These are phyloP conservation scores for Potamilus streckersoni DNA, from an alignment of 1,140 invertebrate species.

Conservation along the genomic window DNA sequence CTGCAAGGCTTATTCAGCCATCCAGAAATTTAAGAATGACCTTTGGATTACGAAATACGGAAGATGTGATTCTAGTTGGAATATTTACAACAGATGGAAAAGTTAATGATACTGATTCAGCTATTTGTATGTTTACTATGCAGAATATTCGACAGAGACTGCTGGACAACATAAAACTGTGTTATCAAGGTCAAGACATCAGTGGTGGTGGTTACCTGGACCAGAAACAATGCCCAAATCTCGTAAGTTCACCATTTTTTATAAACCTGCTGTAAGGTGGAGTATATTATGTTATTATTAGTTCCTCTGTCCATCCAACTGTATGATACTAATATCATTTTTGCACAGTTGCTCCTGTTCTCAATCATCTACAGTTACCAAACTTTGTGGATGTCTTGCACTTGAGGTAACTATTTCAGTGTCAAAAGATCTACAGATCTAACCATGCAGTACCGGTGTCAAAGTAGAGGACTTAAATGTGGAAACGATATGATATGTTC, in stretches of 20 bases:
- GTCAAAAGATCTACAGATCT: too few species aligned
- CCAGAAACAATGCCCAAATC: slow-evolving; percentile 23
- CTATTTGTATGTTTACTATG: slow-evolving; percentile 93
- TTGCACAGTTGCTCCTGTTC: too few species aligned
- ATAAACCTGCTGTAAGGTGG: too few species aligned
- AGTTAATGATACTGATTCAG: slow-evolving; percentile 76
- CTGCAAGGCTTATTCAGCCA: slow-evolving; percentile 91
- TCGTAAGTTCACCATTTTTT: slow-evolving; percentile 11
- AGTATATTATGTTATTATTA: too few species aligned
- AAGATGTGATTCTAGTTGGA: slow-evolving; percentile 89
- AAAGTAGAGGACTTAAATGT: too few species aligned
- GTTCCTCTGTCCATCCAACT: too few species aligned
- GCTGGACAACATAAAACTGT: slow-evolving; percentile 97
- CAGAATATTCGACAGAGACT: slow-evolving; percentile 95
- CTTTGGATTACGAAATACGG: slow-evolving; percentile 71
- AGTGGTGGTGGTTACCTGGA: slow-evolving; percentile 47
- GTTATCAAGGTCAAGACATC: slow-evolving; percentile 82
- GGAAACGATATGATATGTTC: too few species aligned
- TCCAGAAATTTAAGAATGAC: slow-evolving; percentile 89
- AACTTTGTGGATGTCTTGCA: too few species aligned
- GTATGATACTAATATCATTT: too few species aligned
- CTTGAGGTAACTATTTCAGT: too few species aligned
- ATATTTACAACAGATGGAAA: slow-evolving; percentile 85
- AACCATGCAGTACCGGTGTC: too few species aligned
- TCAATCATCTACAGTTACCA: too few species aligned